phyloP scores from a whole-genome alignment of 2,797 vertebrate species.

The Xenopus petersii region DNA sequence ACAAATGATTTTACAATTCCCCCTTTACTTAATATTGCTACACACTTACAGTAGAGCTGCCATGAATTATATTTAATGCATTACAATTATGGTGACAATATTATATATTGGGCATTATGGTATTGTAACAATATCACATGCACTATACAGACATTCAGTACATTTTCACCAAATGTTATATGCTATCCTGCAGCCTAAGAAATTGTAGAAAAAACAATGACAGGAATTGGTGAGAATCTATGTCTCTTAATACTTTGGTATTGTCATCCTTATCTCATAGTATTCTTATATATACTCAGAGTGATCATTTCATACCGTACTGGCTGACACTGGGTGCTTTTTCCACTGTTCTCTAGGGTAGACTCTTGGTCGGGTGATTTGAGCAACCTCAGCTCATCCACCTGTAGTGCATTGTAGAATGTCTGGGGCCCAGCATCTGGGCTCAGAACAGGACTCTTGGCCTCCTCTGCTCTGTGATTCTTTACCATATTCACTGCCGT shows the following conservation, averaged over 20 bases:
- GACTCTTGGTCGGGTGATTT: conserved; percentile 58
- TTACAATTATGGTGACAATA: too few relatives aligned
- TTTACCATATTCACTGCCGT: conserved; percentile 73
- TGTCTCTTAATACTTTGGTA: neutral
- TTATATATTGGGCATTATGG: too few relatives aligned
- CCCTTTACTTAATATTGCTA: too few relatives aligned
- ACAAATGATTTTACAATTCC: too few relatives aligned
- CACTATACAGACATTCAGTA: too few relatives aligned
- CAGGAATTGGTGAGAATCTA: too few relatives aligned
- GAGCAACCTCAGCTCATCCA: conserved; percentile 82
- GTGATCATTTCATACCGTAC: conserved; percentile 75
- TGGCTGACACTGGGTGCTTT: conserved; percentile 64
- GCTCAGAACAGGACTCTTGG: conserved; percentile 81
- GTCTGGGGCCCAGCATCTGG: conserved; percentile 71
- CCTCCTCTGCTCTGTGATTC: conserved; percentile 73
- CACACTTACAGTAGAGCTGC: too few relatives aligned
- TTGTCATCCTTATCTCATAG: too few relatives aligned
- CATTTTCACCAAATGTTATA: too few relatives aligned
- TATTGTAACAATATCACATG: too few relatives aligned
- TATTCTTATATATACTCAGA: neutral
- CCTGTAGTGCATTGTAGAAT: conserved; percentile 87
- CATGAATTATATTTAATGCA: neutral
- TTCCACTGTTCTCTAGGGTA: conserved; percentile 47
- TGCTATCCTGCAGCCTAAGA: neutral
- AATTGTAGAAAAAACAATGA: neutral